Evolutionary conservation across 2,797 vertebrate genomes (phyloP).

Genomic region (Numenius phaeopus): DNA sequence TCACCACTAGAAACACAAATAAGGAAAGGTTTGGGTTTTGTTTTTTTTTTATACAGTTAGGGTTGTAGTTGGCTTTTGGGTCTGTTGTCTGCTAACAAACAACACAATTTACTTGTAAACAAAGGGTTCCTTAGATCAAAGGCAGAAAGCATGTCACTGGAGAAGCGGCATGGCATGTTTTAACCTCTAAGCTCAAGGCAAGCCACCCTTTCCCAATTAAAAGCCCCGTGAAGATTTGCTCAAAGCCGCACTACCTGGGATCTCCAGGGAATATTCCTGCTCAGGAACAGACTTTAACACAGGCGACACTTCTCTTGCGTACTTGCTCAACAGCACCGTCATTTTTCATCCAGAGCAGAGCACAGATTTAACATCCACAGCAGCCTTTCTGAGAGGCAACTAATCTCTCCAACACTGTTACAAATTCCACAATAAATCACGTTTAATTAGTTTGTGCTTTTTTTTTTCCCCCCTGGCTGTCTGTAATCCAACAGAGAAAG

Average conservation of each 20-base stretch:
- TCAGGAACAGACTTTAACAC: background rate
- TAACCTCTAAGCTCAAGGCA: background rate
- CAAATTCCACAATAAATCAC: constrained; percentile 49
- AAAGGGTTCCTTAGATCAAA: constrained; percentile 35
- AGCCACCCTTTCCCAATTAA: background rate
- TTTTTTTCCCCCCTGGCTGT: background rate
- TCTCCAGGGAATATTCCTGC: background rate
- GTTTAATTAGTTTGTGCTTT: constrained; percentile 6
- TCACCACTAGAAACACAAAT: constrained; percentile 14
- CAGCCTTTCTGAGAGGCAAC: constrained; percentile 30
- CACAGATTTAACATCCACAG: constrained; percentile 9
- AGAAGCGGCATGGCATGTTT: background rate
- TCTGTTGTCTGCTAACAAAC: constrained; percentile 3
- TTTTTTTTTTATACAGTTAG: background rate
- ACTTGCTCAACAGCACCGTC: background rate
- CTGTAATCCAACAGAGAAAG: background rate
- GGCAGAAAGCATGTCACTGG: background rate
- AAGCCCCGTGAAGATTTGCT: background rate
- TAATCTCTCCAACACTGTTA: constrained; percentile 11
- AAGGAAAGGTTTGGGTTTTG: background rate
- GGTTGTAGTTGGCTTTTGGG: background rate
- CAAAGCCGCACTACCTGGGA: background rate
- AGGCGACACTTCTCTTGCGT: background rate
- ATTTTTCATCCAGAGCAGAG: background rate
- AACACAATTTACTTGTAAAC: constrained; percentile 13